These are phyloP conservation scores for Aplodontia rufa DNA, from an alignment of 2,113 vertebrate species.

Conservation along the genomic window DNA sequence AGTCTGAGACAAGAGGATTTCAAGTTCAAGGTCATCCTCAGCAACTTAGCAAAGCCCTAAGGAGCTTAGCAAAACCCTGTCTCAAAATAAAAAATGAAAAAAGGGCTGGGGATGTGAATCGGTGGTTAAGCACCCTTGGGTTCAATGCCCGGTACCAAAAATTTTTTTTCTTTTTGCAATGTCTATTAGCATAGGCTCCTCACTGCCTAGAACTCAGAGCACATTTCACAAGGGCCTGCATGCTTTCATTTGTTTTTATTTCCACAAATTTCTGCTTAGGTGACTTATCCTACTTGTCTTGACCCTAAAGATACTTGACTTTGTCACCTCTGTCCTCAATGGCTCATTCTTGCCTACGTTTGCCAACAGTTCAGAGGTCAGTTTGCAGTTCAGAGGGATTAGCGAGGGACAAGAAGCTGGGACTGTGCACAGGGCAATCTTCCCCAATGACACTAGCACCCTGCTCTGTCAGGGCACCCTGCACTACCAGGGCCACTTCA, in stretches of 20 bases:
- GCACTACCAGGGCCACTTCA: background rate
- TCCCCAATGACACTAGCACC: too few species aligned
- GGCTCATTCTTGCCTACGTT: background rate
- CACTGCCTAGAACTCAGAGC: background rate
- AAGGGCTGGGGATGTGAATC: too few species aligned
- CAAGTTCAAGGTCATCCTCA: too few species aligned
- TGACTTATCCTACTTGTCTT: background rate
- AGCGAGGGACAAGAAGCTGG: background rate
- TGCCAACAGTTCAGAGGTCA: background rate
- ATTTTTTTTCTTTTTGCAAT: too few species aligned
- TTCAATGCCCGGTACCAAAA: too few species aligned
- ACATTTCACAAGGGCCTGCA: background rate
- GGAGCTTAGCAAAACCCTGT: too few species aligned
- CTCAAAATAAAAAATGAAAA: too few species aligned
- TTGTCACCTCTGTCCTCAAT: background rate
- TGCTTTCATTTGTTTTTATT: background rate
- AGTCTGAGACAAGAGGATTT: too few species aligned
- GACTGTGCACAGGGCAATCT: background rate
- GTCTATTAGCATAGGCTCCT: background rate
- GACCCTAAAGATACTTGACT: background rate
- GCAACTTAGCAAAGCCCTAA: too few species aligned
- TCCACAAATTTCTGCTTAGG: background rate
- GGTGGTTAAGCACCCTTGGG: too few species aligned
- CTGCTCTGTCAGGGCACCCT: background rate
- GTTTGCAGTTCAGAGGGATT: background rate